Conservation (phyloP, 2,113 vertebrate genomes). For the Cryptomyrus ogoouensis region DNA sequence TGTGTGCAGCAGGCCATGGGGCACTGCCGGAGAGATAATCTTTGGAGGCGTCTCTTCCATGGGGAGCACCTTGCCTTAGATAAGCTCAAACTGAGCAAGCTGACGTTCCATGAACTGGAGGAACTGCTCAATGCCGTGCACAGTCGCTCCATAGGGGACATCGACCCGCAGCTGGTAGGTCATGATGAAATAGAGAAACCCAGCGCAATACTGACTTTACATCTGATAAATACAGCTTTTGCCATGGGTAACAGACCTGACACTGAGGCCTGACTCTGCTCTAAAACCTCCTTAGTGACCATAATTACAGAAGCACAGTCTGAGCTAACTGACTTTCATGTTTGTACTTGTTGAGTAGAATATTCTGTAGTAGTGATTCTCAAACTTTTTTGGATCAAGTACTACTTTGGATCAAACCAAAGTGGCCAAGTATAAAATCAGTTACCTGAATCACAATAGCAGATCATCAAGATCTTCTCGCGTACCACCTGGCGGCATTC, state of each 20-base stretch:
- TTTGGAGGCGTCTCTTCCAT: conserved; percentile 94
- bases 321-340: background rate
- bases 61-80: conserved; percentile 85
- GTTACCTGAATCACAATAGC: background rate
- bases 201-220: background rate
- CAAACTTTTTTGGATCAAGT: background rate
- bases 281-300: background rate
- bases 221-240: background rate
- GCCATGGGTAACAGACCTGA: background rate
- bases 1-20: conserved; percentile 89
- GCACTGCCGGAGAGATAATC: conserved; percentile 91
- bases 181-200: background rate
- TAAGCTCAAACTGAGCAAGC: conserved; percentile 82
- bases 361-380: background rate
- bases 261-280: background rate
- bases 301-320: background rate
- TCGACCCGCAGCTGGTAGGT: conserved; percentile 88
- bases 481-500: background rate
- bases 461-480: background rate
- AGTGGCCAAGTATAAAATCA: background rate
- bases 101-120: conserved; percentile 83
- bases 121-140: conserved; percentile 88
- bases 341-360: background rate
- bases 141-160: conserved; percentile 82
- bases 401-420: background rate